phyloP scores from a whole-genome alignment of 2,888 invertebrate species.

The Caenorhabditis angaria region DNA sequence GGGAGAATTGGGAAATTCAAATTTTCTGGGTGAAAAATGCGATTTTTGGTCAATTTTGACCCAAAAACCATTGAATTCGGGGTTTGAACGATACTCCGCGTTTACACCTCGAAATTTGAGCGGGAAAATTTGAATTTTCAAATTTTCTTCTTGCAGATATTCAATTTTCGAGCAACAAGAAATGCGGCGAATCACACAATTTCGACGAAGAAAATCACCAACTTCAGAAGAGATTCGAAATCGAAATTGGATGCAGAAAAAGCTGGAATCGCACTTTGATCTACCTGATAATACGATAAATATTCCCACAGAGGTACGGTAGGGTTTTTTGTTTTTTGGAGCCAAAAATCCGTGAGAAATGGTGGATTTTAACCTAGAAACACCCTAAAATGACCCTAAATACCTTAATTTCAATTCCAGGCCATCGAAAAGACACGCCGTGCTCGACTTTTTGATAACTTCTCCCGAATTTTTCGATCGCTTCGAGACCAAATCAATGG shows the following conservation, averaged over 20 bases:
- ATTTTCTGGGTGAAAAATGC: no score
- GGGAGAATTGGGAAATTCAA: no score
- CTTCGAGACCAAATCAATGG: constrained; percentile 40
- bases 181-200: constrained; percentile 16
- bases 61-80: no score
- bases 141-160: constrained; percentile 5
- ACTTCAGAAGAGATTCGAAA: constrained; percentile 46
- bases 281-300: constrained; percentile 6
- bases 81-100: no score
- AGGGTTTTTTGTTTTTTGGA: no score
- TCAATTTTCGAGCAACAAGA: constrained; percentile 9
- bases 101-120: no score
- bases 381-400: no score
- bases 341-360: no score
- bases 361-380: no score
- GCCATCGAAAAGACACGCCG: constrained; percentile 12
- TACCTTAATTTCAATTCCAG: not conserved
- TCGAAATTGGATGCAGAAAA: constrained; percentile 16
- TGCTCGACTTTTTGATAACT: constrained; percentile 39
- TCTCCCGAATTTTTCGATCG: constrained; percentile 37
- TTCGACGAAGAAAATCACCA: constrained; percentile 31
- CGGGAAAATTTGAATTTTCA: no score
- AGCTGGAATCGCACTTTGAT: constrained; percentile 7
- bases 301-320: constrained; percentile 9
- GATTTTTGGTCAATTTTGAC: no score